Base-by-base conservation (phyloP, 92 coral and sea anemone genomes). In the Nematostella vectensis region DNA sequence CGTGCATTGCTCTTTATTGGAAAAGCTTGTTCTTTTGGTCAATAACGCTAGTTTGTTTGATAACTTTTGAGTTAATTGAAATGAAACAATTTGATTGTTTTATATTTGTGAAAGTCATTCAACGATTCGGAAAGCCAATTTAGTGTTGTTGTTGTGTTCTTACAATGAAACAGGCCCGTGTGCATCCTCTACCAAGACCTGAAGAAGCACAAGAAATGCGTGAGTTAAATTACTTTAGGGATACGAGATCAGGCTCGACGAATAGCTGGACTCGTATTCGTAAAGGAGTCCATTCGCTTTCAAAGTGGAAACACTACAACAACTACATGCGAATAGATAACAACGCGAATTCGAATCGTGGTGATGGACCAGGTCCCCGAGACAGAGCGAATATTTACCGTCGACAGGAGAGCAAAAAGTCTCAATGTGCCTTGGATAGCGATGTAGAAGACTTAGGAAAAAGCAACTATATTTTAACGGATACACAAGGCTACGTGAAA, bases 391-490 rank as follows among this genome's bases (percentile, higher is more conserved):
- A 25, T 24, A 23, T 15, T 3, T 21, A 63, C 22, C 60, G 4
- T 3, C 19, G 27, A 25, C 39, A 29, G 31, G 55, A 25, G 23
- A 54, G 13, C 16, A 51, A 47, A 33, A 47, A 53, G 25, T 54
- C 67, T 1, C 47, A 69, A 22, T 70, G 96, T 31, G 76, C 75
- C 21, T 47, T 93, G 44, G 99, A 93, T 68, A 93, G 99, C 54
- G 99, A 93, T 76, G 83, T 83, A 1, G 96, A 88, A 20, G 79
- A 74, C 11, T 37, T 68, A 6, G 94, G 83, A 24, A 60, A 63
- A 11, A 73, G 71, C 18, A 68, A 75, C 2, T 49, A 57, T 4
- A 61, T 85, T 1, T 28, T 71, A 61, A 68, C 67, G 13, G 91
- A 78, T 24, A 78, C 91, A 0, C 67, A 48, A 23, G 86, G 62